Evolutionary conservation across 2,113 vertebrate species (phyloP), one percentile per base, ranked within the genome.

Genomic region (Hypomesus transpacificus): DNA sequence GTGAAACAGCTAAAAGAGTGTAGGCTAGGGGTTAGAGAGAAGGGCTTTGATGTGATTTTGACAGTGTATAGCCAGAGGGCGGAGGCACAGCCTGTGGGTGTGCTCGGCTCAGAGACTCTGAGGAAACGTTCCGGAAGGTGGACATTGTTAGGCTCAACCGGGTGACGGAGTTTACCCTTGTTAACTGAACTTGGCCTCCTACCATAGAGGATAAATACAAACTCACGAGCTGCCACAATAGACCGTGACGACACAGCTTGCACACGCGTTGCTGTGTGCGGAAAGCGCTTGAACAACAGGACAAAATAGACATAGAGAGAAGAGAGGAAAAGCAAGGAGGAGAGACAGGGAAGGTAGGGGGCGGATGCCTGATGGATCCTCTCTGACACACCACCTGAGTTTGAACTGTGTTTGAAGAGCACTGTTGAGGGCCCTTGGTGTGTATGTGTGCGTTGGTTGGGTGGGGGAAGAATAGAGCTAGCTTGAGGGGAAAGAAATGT

Each of bases 1-100:
- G 66, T 82, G 78, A 61, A 17, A 84, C 77, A 58, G 80, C 84
- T 85, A 78, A 79, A 85, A 78, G 79, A 80, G 71, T 82, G 83
- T 84, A 73, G 58, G 63, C 65, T 69, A 52, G 2, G 21, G n/a
- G 68, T 66, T 71, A 71, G 84, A 82, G 70, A 80, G 82, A 73
- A 21, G 18, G 60, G 75, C 85, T 88, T 86, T 89, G 85, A 88
- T 89, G 88, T 88, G 84, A 79, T 87, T 85, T 87, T 77, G 80
- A 69, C 85, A 73, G 82, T 63, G 68, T 78, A 81, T 84, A 86
- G 75, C 71, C 3, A 20, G 6, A 18, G 39, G 39, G 9, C 39
- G 9, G 39, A 46, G 9, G 39, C 8, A 1, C 39, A 1, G 39
- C 39, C 39, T 46, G 39, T 5, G 7, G 9, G 39, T 46, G 39